Conservation (phyloP, 2,888 invertebrate species). For the Metopia argyrocephala region DNA sequence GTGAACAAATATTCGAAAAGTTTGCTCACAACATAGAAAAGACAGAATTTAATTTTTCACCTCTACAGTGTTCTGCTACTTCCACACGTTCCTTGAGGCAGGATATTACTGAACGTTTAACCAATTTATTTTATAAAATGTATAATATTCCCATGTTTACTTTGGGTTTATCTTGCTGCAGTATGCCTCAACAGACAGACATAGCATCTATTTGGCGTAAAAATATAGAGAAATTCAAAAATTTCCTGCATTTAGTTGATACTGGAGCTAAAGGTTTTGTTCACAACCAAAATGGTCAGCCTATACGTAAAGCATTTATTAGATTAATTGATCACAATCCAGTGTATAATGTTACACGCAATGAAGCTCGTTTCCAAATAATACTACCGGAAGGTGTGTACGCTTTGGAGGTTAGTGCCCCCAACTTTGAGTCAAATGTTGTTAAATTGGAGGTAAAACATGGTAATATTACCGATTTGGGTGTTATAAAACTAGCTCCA, state of each 20-base stretch:
- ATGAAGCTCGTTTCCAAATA: constrained; percentile 85
- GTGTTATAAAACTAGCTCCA: constrained; percentile 67
- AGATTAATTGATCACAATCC: constrained; percentile 80
- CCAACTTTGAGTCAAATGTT: constrained; percentile 81
- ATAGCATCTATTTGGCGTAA: constrained; percentile 87
- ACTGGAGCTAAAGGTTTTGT: constrained; percentile 87
- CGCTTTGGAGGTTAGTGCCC: constrained; percentile 81
- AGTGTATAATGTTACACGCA: constrained; percentile 82
- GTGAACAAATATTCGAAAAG: constrained; percentile 72
- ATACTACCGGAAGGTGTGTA: constrained; percentile 86
- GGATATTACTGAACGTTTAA: constrained; percentile 79
- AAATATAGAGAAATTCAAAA: constrained; percentile 83
- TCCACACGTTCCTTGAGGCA: constrained; percentile 70
- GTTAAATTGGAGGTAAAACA: constrained; percentile 74
- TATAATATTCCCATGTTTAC: constrained; percentile 85
- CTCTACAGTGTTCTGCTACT: constrained; percentile 71
- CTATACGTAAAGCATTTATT: constrained; percentile 86
- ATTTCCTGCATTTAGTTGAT: constrained; percentile 82
- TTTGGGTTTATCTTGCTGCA: constrained; percentile 89
- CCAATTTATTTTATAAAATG: constrained; percentile 82
- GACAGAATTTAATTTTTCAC: constrained; percentile 73
- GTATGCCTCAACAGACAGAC: constrained; percentile 84
- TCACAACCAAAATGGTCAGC: constrained; percentile 82
- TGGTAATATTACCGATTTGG: constrained; percentile 70
- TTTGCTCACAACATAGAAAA: constrained; percentile 73